Evolutionary conservation across 23 tunicate genomes (phyloP).

Genomic region (Phallusia fumigata): DNA sequence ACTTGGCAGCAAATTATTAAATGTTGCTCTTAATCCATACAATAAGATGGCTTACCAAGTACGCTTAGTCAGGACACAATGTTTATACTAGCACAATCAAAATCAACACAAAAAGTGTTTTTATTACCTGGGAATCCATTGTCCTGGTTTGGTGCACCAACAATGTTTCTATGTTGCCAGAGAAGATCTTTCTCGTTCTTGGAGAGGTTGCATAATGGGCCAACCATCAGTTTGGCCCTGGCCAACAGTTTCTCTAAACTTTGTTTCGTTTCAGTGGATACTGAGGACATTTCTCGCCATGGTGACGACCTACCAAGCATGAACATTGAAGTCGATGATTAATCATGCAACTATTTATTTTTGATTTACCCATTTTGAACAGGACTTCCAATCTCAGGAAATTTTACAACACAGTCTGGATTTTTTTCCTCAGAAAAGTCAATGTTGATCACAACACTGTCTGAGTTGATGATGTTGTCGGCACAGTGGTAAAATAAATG

Average conservation of each 20-base stretch:
- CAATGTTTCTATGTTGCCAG: constrained; percentile 57
- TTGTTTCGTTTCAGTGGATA: constrained; percentile 27
- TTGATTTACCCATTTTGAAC: neutral
- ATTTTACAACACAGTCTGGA: constrained; percentile 19
- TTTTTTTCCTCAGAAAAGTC: constrained; percentile 41
- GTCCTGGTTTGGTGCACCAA: constrained; percentile 19
- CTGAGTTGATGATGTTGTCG: constrained; percentile 48
- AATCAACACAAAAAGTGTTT: neutral
- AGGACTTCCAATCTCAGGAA: neutral
- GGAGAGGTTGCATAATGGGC: constrained; percentile 52
- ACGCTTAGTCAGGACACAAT: neutral
- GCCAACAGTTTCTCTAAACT: constrained; percentile 30
- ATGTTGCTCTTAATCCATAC: too few relatives aligned
- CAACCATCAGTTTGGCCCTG: constrained; percentile 27
- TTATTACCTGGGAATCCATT: neutral
- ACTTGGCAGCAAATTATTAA: too few relatives aligned
- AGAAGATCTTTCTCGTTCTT: constrained; percentile 55
- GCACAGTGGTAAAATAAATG: constrained; percentile 24
- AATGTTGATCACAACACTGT: constrained; percentile 46
- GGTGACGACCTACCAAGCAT: neutral
- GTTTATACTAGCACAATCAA: neutral
- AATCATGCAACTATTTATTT: too few relatives aligned
- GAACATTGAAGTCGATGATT: too few relatives aligned
- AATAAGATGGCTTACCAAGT: too few relatives aligned
- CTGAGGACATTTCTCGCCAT: constrained; percentile 23